Conservation (phyloP, 2,113 vertebrate species). For the Rhabdomys dilectus region DNA sequence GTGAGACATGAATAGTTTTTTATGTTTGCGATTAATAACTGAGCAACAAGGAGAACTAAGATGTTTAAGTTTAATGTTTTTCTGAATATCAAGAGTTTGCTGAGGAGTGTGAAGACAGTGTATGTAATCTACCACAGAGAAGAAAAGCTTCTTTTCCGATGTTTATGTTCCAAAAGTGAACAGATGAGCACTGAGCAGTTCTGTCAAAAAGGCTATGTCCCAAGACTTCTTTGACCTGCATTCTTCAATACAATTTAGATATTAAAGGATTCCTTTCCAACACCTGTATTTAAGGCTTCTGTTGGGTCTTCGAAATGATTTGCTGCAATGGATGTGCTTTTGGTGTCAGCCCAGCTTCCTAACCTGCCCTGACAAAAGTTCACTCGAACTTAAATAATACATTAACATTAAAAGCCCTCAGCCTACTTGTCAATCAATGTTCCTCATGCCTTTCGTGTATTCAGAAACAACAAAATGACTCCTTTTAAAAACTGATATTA, state of each 20-base stretch:
- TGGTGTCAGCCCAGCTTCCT: slow-evolving; percentile 72
- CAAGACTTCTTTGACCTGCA: slow-evolving; percentile 72
- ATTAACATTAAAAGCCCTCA: slow-evolving; percentile 2
- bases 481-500: slow-evolving; percentile 68
- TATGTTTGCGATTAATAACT: background rate
- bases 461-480: slow-evolving; percentile 54
- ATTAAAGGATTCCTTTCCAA: slow-evolving; percentile 65
- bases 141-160: slow-evolving; percentile 29
- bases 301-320: slow-evolving; percentile 71
- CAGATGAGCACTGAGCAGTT: slow-evolving; percentile 26
- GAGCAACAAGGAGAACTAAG: background rate
- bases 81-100: slow-evolving; percentile 48
- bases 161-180: slow-evolving; percentile 54
- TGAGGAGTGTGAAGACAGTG: background rate
- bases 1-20: too few relatives aligned
- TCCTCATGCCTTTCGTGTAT: slow-evolving; percentile 39
- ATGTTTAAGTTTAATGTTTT: slow-evolving; percentile 23
- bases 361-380: slow-evolving; percentile 72
- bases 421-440: slow-evolving; percentile 37
- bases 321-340: slow-evolving; percentile 59
- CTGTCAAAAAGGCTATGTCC: slow-evolving; percentile 49
- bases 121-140: background rate
- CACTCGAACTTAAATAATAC: slow-evolving; percentile 62
- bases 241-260: slow-evolving; percentile 71
- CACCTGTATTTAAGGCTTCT: slow-evolving; percentile 72